Conservation (phyloP, 2,888 invertebrate genomes). For the Erebia ligea region DNA sequence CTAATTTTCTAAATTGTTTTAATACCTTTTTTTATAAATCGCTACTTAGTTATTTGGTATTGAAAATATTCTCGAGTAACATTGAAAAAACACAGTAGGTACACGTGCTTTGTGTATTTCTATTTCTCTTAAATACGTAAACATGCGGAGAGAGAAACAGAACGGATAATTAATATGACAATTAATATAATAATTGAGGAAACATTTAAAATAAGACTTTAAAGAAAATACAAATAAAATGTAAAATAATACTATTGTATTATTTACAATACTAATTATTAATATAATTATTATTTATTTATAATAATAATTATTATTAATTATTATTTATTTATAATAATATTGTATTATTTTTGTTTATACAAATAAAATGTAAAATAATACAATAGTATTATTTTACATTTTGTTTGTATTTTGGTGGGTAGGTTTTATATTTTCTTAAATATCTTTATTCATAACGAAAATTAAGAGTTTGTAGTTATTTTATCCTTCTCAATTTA, state of each 20-base stretch:
- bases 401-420: neutral
- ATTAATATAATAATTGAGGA: no score
- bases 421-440: neutral
- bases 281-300: no score
- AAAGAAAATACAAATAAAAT: no score
- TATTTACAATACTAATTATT: no score
- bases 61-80: conserved; percentile 34
- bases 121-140: neutral
- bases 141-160: neutral
- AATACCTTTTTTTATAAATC: conserved; percentile 69
- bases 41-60: conserved; percentile 55
- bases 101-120: neutral
- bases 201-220: no score
- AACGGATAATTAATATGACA: neutral
- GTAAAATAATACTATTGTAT: no score
- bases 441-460: neutral
- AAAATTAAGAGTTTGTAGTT: neutral
- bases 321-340: no score
- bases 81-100: neutral
- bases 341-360: no score
- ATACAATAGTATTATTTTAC: no score
- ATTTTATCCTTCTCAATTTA: no score
- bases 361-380: no score
- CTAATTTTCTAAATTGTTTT: conserved; percentile 60
- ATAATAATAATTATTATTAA: no score